These are phyloP conservation scores for Myopa testacea DNA, from an alignment of 2,888 invertebrate species.

Conservation along the genomic window DNA sequence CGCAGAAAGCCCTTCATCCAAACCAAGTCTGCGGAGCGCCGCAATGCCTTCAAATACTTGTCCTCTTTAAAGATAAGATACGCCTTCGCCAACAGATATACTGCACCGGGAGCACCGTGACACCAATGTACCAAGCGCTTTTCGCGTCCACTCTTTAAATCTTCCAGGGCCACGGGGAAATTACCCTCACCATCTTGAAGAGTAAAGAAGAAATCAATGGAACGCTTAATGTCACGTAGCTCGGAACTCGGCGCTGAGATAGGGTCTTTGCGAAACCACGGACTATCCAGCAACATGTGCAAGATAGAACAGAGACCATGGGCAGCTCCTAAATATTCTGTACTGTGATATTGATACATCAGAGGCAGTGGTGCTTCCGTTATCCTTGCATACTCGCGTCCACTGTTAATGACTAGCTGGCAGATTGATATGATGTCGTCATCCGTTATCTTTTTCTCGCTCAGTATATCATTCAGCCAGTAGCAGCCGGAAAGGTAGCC, in stretches of 20 bases:
- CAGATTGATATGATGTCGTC: constrained; percentile 76
- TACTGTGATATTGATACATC: constrained; percentile 76
- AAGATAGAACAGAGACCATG: constrained; percentile 77
- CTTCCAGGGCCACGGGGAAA: constrained; percentile 81
- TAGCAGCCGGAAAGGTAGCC: constrained; percentile 84
- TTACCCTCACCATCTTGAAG: constrained; percentile 79
- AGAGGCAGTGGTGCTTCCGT: constrained; percentile 75
- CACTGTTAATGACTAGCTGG: constrained; percentile 77
- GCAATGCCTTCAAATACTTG: constrained; percentile 77
- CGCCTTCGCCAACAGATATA: constrained; percentile 85
- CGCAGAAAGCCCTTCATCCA: constrained; percentile 86
- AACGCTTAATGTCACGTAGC: constrained; percentile 72
- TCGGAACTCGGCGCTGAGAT: constrained; percentile 58
- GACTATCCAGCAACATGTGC: constrained; percentile 74
- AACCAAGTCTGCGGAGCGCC: constrained; percentile 79
- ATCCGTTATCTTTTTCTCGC: constrained; percentile 61
- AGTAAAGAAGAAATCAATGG: constrained; percentile 74
- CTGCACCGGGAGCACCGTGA: constrained; percentile 86
- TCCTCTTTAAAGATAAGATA: constrained; percentile 80
- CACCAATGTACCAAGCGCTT: constrained; percentile 91
- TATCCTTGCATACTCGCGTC: constrained; percentile 74
- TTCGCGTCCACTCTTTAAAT: constrained; percentile 69
- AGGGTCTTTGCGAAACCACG: constrained; percentile 63
- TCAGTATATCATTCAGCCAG: constrained; percentile 73
- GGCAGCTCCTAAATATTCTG: constrained; percentile 72